Base-by-base conservation (phyloP, 2,113 vertebrate species). In the Petaurus breviceps region DNA sequence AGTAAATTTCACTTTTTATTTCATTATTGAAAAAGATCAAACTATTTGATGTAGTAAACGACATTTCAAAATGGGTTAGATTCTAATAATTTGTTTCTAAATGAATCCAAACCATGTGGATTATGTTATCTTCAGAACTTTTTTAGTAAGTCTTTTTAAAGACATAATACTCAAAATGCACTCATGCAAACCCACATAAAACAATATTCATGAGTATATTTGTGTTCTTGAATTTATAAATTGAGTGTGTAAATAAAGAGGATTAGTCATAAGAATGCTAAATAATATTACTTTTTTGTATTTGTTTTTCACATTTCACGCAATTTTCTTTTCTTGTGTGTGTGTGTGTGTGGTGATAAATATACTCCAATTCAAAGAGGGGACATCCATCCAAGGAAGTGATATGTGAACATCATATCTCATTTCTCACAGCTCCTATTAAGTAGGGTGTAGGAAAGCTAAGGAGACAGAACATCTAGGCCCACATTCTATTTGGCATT, bases 341-440 rank as follows among this genome's bases (percentile, higher is more conserved):
- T n/a, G n/a, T 49, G 2, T 49, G 2, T 49, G 47, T 49, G 46
- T 77, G 26, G 84, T 84, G 19, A 84, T 37, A 68, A 37, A 68
- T 84, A 84, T 84, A 84, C 68, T 84, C 92, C 95, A 52, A 95
- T 51, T 91, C 95, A 51, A 53, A 92, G 22, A 95, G 43, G 46
- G 51, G n/a, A 43, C 92, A 24, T 57, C 92, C n/a, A 93, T 95
- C 92, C 53, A 52, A 92, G 90, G 50, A 94, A 90, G 61, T 94
- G 55, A 43, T 92, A 95, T 31, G 92, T 47, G 90, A 26, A 43
- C 23, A 90, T 2, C 12, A 26, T 43, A 43, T 50, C 43, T 95
- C 52, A 31, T 24, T 90, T 93, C 91, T 89, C 92, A 77, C 37
- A 57, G 46, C 47, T 91, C 84, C 90, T 92, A 50, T 24, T n/a